Base-by-base conservation (phyloP, 2,888 invertebrate species). In the Caenorhabditis macrosperma region DNA sequence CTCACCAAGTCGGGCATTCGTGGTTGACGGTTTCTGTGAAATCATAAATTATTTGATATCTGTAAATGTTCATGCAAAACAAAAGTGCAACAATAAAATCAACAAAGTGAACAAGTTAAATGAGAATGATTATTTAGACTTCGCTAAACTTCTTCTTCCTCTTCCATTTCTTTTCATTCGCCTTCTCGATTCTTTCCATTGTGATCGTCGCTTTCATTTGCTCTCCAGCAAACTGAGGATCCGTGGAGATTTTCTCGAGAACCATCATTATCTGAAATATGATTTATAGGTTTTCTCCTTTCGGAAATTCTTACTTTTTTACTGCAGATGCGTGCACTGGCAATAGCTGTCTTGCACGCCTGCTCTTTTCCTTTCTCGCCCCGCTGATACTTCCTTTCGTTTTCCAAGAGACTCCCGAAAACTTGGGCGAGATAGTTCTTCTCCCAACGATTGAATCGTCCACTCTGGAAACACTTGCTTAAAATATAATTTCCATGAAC, bases 351-450 rank as follows among this genome's bases (percentile, higher is more conserved):
- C 7, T 48, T 59, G 38, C 67, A 63, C 12, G 38, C 59, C 10
- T 66, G 72, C 15, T 61, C 63, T 46, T 79, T 81, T 52, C 81
- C 83, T 52, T 67, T 74, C 20, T 66, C 74, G 46, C 83, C 71
- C 55, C 77, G 20, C 46, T 79, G 78, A 67, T 81, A 81, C 28
- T 81, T 79, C 38, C 83, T 50, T 17, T 81, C 83, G 22, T 77
- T 81, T 28, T 81, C 77, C 12, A 83, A 17, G 4, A 81, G 59
- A 63, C 57, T 67, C 0, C 67, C 48, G 33, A 72, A 81, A 15
- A 85, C 77, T 66, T 85, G 82, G 2, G 84, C 82, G 57, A 85
- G 38, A 61, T 77, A 85, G 60, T 82, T 82, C 24, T 77, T 74
- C 60, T 85, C 85, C 85, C 85, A 85, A 57, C 78, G 38, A 46